phyloP scores from a whole-genome alignment of 2,797 vertebrate genomes.

The Adrianichthys oophorus region DNA sequence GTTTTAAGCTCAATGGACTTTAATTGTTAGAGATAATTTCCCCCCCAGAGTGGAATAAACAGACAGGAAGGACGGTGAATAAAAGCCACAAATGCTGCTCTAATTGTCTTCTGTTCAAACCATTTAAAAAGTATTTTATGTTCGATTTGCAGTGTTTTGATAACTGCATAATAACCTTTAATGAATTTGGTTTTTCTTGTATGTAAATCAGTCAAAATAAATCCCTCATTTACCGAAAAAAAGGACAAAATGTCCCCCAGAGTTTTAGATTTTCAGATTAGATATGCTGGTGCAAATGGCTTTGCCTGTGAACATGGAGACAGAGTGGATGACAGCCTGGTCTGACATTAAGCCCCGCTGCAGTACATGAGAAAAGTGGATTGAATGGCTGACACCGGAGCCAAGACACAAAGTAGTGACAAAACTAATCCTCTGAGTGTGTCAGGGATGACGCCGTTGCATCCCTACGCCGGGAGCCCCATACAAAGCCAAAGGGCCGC shows the following conservation, averaged over 20 bases:
- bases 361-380: conserved; percentile 68
- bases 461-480: conserved; percentile 27
- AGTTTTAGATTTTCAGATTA: conserved; percentile 38
- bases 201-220: conserved; percentile 27
- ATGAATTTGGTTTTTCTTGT: conserved; percentile 12
- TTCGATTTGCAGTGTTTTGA: conserved; percentile 31
- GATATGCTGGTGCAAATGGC: conserved; percentile 21
- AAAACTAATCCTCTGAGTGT: conserved; percentile 72
- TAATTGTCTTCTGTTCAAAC: conserved; percentile 3
- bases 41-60: conserved; percentile 60
- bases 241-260: conserved; percentile 20
- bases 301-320: conserved; percentile 47
- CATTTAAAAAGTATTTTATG: conserved; percentile 38
- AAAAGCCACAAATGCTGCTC: background rate
- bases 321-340: conserved; percentile 64
- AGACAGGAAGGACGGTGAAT: conserved; percentile 24
- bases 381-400: conserved; percentile 66
- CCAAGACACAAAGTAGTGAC: conserved; percentile 71
- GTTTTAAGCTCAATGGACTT: conserved; percentile 69
- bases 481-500: conserved; percentile 39
- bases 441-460: conserved; percentile 55
- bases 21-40: conserved; percentile 78
- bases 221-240: conserved; percentile 17
- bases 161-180: conserved; percentile 27
- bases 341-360: conserved; percentile 65